Percentiles rank a stretch among this genome's conserved stretches.
These are phyloP conservation scores for Sebastes ruberrimus DNA, from an alignment of 2,797 vertebrate species.

Conservation along the genomic window DNA sequence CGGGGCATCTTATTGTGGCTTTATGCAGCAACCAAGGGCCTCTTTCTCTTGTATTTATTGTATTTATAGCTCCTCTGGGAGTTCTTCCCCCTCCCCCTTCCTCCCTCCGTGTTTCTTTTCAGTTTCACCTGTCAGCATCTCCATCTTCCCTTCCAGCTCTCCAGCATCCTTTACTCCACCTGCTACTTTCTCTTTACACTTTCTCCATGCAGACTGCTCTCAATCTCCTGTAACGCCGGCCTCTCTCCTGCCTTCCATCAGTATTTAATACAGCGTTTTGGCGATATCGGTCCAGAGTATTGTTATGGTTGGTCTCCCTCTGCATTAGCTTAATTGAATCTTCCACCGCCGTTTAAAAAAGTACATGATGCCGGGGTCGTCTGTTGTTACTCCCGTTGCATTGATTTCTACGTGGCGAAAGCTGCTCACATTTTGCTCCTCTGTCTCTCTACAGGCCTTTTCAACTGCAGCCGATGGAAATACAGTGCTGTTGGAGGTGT, in stretches of 20 bases:
- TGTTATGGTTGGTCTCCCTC: slow-evolving; percentile 16
- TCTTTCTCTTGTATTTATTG: slow-evolving; percentile 58
- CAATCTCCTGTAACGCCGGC: background rate
- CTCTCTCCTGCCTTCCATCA: background rate
- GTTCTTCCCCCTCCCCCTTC: background rate
- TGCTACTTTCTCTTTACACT: slow-evolving; percentile 13
- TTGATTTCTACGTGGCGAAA: slow-evolving; percentile 21
- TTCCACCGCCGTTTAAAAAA: slow-evolving; percentile 17
- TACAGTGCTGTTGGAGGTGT: slow-evolving; percentile 55
- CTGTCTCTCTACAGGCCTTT: slow-evolving; percentile 30
- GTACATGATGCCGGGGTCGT: background rate
- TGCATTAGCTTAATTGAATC: slow-evolving; percentile 59
- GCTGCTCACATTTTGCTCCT: slow-evolving; percentile 16
- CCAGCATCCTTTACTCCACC: slow-evolving; percentile 20
- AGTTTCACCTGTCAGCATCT: slow-evolving; percentile 63
- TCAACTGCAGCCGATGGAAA: slow-evolving; percentile 48
- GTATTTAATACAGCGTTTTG: slow-evolving; percentile 34
- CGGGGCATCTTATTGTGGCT: slow-evolving; percentile 46
- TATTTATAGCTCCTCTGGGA: slow-evolving; percentile 62
- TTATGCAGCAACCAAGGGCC: slow-evolving; percentile 35
- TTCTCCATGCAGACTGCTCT: slow-evolving; percentile 4
- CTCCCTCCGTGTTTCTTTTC: slow-evolving; percentile 27
- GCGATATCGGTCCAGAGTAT: slow-evolving; percentile 26
- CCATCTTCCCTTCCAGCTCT: background rate
- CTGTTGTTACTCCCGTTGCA: slow-evolving; percentile 1